Conservation (phyloP, 2,797 vertebrate species). For the Cossypha niveicapilla region DNA sequence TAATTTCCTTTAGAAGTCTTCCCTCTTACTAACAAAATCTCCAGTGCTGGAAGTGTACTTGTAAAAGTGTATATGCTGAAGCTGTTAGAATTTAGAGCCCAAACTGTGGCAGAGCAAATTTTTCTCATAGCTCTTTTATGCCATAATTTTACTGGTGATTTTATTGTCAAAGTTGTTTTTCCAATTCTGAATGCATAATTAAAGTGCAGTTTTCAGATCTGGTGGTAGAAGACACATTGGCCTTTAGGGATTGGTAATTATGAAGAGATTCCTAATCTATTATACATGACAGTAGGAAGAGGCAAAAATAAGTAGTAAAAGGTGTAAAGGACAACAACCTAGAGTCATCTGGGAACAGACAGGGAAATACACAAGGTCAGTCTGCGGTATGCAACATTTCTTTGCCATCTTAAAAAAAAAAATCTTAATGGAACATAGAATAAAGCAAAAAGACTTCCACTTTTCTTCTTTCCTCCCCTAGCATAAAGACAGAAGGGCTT, state of each 20-base stretch:
- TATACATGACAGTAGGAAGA: conserved; percentile 43
- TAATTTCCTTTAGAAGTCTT: neutral
- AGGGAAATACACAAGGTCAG: neutral
- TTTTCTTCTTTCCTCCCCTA: neutral
- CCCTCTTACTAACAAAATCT: neutral
- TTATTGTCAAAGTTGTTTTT: conserved; percentile 33
- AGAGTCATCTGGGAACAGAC: neutral
- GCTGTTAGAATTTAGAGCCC: neutral
- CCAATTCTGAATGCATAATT: conserved; percentile 43
- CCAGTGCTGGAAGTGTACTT: neutral
- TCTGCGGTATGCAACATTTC: neutral
- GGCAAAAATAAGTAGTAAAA: conserved; percentile 24
- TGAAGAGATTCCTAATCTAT: conserved; percentile 49
- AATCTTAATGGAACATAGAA: neutral
- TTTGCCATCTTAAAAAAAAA: neutral
- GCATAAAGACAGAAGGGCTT: neutral
- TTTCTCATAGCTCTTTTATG: neutral
- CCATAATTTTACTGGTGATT: neutral
- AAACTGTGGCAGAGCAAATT: neutral
- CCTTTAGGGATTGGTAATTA: conserved; percentile 51
- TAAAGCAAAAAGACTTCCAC: neutral
- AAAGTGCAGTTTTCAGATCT: conserved; percentile 33
- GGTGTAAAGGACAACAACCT: conserved; percentile 3
- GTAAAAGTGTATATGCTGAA: neutral
- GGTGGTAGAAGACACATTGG: conserved; percentile 7